A percentile compares a stretch with the other conserved stretches of the same genome.
These are phyloP conservation scores for Nasonovia ribisnigri DNA, from an alignment of 2,888 invertebrate genomes.

Conservation along the genomic window DNA sequence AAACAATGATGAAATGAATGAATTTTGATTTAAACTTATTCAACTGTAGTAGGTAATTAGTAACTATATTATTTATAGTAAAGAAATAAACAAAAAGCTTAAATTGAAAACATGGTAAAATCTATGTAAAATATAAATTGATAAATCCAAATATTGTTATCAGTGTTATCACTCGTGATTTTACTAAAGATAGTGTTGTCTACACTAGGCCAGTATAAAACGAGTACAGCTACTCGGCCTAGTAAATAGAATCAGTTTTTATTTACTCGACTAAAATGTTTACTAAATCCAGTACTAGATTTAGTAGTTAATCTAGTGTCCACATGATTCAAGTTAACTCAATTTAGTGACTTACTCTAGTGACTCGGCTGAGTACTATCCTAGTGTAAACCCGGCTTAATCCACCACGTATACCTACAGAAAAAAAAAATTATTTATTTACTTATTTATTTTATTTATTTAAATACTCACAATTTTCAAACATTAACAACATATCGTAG, in stretches of 20 bases:
- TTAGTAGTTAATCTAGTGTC: background rate
- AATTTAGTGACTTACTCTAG: conserved; percentile 3
- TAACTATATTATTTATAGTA: conserved; percentile 1
- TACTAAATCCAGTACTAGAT: background rate
- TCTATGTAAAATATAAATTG: background rate
- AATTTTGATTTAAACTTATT: conserved; percentile 7
- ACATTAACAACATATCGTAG: too few species aligned
- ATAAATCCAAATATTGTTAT: too few species aligned
- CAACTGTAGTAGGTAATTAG: background rate
- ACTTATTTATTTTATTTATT: too few species aligned
- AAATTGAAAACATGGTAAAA: background rate
- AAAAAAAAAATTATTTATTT: too few species aligned
- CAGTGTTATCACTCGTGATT: background rate
- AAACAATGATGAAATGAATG: too few species aligned
- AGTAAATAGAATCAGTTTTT: background rate
- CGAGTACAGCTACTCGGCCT: background rate
- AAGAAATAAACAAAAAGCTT: conserved; percentile 19
- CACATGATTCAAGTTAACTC: background rate
- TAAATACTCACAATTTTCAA: too few species aligned
- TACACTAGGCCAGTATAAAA: background rate
- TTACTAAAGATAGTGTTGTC: background rate
- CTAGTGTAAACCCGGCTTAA: background rate
- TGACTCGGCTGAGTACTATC: conserved; percentile 2
- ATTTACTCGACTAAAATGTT: background rate
- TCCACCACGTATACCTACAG: too few species aligned